These are phyloP conservation scores for Physocephala rufipes DNA, from an alignment of 2,888 invertebrate genomes.

Conservation along the genomic window DNA sequence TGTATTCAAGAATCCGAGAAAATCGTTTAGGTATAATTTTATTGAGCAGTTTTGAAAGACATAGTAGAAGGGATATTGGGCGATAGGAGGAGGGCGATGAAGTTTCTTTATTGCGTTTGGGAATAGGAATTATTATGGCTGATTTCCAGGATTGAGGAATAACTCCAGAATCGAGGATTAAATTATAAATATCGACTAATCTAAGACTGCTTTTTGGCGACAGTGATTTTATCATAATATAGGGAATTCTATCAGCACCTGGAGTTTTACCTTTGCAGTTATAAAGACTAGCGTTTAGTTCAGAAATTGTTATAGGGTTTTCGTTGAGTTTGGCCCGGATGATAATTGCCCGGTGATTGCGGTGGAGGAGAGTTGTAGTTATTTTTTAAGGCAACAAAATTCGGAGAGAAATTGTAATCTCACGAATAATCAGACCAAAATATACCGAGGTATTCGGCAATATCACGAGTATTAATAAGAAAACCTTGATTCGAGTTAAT, in stretches of 20 bases:
- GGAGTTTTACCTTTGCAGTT: not conserved
- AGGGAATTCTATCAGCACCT: not conserved
- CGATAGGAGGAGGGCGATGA: not conserved
- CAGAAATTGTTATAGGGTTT: no score
- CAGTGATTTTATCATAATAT: not conserved
- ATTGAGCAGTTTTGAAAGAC: not conserved
- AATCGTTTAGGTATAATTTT: constrained; percentile 9
- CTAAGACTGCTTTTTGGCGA: not conserved
- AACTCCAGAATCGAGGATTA: not conserved
- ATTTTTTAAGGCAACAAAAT: not conserved
- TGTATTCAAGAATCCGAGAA: constrained; percentile 4
- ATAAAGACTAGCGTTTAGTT: no score
- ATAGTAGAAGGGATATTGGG: not conserved
- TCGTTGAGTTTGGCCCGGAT: no score
- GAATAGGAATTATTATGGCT: not conserved
- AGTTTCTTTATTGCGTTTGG: not conserved
- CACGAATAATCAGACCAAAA: not conserved
- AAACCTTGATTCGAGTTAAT: not conserved
- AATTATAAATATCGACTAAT: not conserved
- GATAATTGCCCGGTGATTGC: no score
- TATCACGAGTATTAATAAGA: not conserved
- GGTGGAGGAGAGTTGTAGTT: not conserved
- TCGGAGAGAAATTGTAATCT: not conserved
- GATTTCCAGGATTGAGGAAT: constrained; percentile 6
- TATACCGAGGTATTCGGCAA: not conserved